Conservation (phyloP, 1,140 invertebrate genomes). For the Heterodera schachtii region DNA sequence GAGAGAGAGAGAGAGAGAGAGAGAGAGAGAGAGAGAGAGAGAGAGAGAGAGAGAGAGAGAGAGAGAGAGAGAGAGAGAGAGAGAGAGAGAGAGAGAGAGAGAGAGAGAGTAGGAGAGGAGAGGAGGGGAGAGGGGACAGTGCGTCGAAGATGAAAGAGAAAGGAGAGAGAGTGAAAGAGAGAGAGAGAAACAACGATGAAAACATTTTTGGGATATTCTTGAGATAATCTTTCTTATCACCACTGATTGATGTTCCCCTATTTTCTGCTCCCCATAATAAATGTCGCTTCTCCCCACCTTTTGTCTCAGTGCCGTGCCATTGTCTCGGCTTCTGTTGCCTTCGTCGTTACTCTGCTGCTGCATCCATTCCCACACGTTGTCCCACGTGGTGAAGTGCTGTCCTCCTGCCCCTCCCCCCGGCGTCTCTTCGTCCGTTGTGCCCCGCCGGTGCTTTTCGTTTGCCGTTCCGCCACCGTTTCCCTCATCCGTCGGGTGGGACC, state of each 20-base stretch:
- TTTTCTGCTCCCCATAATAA: background rate
- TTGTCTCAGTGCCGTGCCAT: background rate
- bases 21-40: no score
- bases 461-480: slow-evolving; percentile 6
- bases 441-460: slow-evolving; percentile 9
- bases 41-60: no score
- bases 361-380: slow-evolving; percentile 30
- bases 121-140: no score
- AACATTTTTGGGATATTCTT: no score
- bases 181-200: no score
- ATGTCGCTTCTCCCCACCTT: background rate
- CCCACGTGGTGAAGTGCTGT: slow-evolving; percentile 5
- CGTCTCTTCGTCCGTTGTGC: background rate
- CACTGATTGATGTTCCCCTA: no score
- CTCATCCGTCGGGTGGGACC: slow-evolving; percentile 14
- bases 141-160: no score
- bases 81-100: no score
- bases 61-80: no score
- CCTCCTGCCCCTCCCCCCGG: background rate
- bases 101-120: no score
- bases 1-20: no score
- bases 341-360: slow-evolving; percentile 1
- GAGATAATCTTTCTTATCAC: background rate
- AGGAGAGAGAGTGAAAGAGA: no score
- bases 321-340: background rate